Evolutionary conservation across 2,888 invertebrate genomes (phyloP), one percentile per base, ranked within the genome.

Genomic region (Hartigia nigra): DNA sequence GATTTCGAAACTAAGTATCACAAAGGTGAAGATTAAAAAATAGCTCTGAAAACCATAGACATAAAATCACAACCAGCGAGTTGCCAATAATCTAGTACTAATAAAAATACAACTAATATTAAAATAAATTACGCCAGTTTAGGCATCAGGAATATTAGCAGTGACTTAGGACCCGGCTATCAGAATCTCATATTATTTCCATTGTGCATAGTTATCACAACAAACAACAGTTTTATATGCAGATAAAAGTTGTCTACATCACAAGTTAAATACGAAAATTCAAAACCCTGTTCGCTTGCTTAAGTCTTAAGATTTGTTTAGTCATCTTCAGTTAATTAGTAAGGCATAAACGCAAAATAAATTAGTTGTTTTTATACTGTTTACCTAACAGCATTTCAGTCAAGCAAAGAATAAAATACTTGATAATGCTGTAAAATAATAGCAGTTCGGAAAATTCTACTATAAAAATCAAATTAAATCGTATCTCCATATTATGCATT

Each of bases 31-130:
- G 12, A 31, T n/a, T n/a, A n/a, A 14, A 72, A 31, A 70, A 32
- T n/a, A 72, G 31, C 72, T 31, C 72, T 31, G 12, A 32, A 72
- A 72, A 72, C 14, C 72, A 31, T 72, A 31, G 72, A 72, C 72
- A 31, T 32, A 76, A 81, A 86, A 89, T 88, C 88, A 88, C 88
- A 88, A 88, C 87, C 87, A 85, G 86, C 86, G 88, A 88, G 88
- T 83, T 83, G 87, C 86, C 84, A 85, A 85, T 85, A 83, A 82
- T 81, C 82, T 82, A 76, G 82, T 86, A 88, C 81, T 84, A 83
- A 86, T 81, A 85, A 85, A 87, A 86, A 84, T 85, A 85, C 70
- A 84, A 82, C 82, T 87, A 86, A 84, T 85, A 78, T 82, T 82
- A 83, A 78, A 86, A 86, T 87, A 87, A 86, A 87, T 87, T 86